Conservation (phyloP, 53 echinoderm and acorn worm genomes). For the Patiria pectinifera region DNA sequence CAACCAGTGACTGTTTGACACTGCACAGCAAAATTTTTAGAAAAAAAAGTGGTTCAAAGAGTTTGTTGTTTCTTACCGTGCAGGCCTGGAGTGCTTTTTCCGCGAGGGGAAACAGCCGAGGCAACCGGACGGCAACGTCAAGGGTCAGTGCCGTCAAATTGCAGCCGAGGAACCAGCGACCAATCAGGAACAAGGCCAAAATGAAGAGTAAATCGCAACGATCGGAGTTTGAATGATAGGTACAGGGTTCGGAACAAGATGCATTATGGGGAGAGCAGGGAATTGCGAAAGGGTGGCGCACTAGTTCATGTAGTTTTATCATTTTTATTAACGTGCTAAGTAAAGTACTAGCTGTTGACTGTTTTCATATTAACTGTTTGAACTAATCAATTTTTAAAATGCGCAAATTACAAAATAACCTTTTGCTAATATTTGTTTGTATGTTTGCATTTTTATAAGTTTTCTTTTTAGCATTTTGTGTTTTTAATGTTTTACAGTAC, state of each 20-base stretch:
- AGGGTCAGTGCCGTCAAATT: conserved; percentile 19
- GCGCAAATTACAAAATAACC: too few relatives aligned
- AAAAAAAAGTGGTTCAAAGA: not conserved
- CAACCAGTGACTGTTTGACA: not conserved
- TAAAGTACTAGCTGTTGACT: too few relatives aligned
- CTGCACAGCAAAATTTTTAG: not conserved
- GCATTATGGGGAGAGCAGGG: not conserved
- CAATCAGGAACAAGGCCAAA: conserved; percentile 1
- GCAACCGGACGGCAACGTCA: conserved; percentile 28
- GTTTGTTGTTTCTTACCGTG: not conserved
- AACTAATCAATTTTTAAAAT: too few relatives aligned
- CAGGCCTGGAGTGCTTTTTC: conserved; percentile 53
- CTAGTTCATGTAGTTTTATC: too few relatives aligned
- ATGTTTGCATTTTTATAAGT: too few relatives aligned
- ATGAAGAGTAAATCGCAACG: not conserved
- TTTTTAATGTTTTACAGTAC: too few relatives aligned
- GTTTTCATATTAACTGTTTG: too few relatives aligned
- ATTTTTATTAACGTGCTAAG: too few relatives aligned
- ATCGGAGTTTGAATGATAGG: not conserved
- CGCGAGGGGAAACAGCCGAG: conserved; percentile 30
- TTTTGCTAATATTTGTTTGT: too few relatives aligned
- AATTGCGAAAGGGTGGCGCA: not conserved
- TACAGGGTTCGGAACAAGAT: not conserved
- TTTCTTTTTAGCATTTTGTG: too few relatives aligned
- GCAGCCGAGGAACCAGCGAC: not conserved